Base-by-base conservation (phyloP, 2,113 vertebrate species). In the Connochaetes taurinus region DNA sequence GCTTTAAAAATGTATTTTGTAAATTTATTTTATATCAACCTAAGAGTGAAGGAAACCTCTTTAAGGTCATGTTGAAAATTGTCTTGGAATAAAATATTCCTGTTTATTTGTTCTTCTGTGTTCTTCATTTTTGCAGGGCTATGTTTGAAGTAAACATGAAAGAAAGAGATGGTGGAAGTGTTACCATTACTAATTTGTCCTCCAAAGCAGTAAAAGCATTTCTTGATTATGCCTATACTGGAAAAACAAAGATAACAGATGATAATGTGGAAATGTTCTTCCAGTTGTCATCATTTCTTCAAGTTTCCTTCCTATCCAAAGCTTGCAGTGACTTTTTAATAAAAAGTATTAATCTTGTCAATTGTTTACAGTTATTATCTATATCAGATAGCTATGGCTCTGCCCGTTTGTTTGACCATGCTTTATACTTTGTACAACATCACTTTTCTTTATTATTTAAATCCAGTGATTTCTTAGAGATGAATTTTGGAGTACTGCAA, bases 101-200 rank as follows among this genome's bases (percentile, higher is more conserved):
- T 80, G 36, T 95, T 95, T 98, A 97, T 96, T 92, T 90, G 17
- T 94, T 36, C 97, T 83, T 97, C 1, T 98, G 62, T 98, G 86
- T 98, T 98, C 85, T 98, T 5, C 98, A 89, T 98, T 98, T 98
- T 98, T 98, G 97, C 98, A 99, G 99, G 98, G 99, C 99, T 94
- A 99, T 99, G 99, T 99, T 99, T 98, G 99, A 99, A 99, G 99
- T 99, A 96, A 99, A 99, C 97, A 99, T 99, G 99, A 99, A 99
- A 98, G 99, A 99, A 99, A 98, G 99, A 95, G 99, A 99, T 93
- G 99, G 99, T 95, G 99, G 99, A 90, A 99, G 99, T 64, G 99
- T 99, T 89, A 99, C 98, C 52, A 99, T 99, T 95, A 99, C 99
- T 98, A 99, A 99, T 98, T 99, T 99, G 94, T 99, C 99, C 94